These are phyloP conservation scores for Megaleporinus macrocephalus DNA, from an alignment of 2,113 vertebrate genomes.

Conservation along the genomic window DNA sequence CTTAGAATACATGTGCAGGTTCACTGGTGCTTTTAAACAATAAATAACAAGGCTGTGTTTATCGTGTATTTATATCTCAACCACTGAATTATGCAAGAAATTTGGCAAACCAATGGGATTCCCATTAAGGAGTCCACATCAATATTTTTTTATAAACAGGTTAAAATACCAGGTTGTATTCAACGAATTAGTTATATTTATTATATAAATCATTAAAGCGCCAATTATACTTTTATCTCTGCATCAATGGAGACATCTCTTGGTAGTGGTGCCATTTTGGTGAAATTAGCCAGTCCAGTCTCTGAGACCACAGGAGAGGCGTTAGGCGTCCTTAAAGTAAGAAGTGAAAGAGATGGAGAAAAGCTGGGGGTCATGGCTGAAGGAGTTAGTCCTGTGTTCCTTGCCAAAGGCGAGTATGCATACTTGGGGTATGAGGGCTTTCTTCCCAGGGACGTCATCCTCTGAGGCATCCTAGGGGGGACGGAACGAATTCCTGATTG, in stretches of 20 bases:
- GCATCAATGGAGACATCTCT: conserved; percentile 73
- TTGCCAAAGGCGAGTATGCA: conserved; percentile 72
- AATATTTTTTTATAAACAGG: too few species aligned
- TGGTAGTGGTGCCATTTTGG: conserved; percentile 67
- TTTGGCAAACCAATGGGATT: too few species aligned
- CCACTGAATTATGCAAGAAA: too few species aligned
- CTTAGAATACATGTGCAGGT: too few species aligned
- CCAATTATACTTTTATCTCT: conserved; percentile 78
- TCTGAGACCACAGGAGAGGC: conserved; percentile 78
- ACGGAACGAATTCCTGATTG: conserved; percentile 87
- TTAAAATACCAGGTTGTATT: too few species aligned
- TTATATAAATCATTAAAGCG: not conserved
- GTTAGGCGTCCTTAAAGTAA: conserved; percentile 79
- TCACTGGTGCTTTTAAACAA: too few species aligned
- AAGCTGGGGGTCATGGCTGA: conserved; percentile 83
- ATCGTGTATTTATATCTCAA: too few species aligned
- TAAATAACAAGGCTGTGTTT: too few species aligned
- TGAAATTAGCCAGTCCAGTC: conserved; percentile 66
- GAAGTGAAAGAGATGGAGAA: conserved; percentile 85
- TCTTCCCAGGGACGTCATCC: conserved; percentile 57
- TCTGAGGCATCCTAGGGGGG: conserved; percentile 76
- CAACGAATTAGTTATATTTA: not conserved
- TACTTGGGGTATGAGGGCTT: conserved; percentile 73
- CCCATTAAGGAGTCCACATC: too few species aligned
- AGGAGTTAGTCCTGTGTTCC: conserved; percentile 74